Evolutionary conservation across 1,140 invertebrate genomes (phyloP), one percentile per base, ranked within the genome.

Genomic region (Venustaconcha ellipsiformis): DNA sequence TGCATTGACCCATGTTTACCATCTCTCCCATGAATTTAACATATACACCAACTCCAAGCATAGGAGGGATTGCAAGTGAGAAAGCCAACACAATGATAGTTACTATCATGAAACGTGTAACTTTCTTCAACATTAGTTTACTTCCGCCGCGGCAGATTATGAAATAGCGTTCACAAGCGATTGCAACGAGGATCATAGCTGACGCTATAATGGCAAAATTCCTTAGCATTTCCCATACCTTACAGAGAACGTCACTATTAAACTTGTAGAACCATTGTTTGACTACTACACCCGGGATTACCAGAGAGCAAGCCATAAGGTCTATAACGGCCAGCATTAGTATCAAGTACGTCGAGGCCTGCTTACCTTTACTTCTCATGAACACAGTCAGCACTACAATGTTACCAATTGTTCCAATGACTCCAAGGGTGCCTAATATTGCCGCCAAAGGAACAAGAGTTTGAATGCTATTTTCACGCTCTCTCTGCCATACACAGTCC

Each of bases 81-180:
- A 82, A 59, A 37, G 80, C 80, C 58, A 78, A 23, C 14, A 82
- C 55, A 37, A 82, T 67, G 11, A 79, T 80, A 11, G 75, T 26
- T 15, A 80, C 23, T 59, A 86, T 74, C 17, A 82, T 76, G 13
- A 79, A 67, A 37, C 75, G 75, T 65, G 72, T 57, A 17, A 77
- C 59, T 55, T 70, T 57, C 20, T 73, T 78, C 17, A 74, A 76
- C n/a, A 76, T 70, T 18, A 75, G 60, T 30, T 66, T 72, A 17
- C 67, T 74, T 2, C 78, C 69, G 14, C 69, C 70, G 37, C 73
- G 70, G 56, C 81, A 85, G 4, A 87, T 84, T 2, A 85, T 63
- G 59, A 82, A 76, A 74, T 79, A 87, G 20, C 85, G 58, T n/a
- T 87, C 85, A 74, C 83, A 78, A 11, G 84, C 82, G 59, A 85